Conservation (phyloP, 1,140 invertebrate species). For the Agrilus planipennis region DNA sequence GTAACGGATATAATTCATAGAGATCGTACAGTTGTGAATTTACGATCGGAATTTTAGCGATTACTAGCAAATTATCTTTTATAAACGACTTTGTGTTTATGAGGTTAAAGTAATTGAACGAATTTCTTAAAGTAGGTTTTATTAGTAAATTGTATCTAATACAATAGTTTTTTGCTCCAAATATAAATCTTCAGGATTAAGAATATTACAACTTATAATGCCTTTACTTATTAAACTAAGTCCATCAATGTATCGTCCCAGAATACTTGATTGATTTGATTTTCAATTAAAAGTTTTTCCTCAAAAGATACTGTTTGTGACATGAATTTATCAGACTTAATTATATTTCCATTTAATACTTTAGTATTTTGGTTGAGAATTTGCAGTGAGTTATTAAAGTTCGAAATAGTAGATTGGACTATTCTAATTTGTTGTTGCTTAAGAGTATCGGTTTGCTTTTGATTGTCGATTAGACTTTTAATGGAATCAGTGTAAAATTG, state of each 20-base stretch:
- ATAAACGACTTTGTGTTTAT: not conserved
- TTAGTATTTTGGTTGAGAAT: not conserved
- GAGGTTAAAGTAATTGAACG: not conserved
- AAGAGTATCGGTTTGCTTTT: constrained; percentile 15
- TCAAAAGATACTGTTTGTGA: constrained; percentile 4
- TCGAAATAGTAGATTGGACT: constrained; percentile 13
- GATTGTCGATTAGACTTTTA: constrained; percentile 11
- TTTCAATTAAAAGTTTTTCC: constrained; percentile 9
- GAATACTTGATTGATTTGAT: constrained; percentile 5
- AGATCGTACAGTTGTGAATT: not conserved
- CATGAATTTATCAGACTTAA: constrained; percentile 7
- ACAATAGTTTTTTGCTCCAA: not conserved
- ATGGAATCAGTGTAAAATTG: constrained; percentile 15
- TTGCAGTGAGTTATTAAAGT: constrained; percentile 10
- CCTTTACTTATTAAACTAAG: not conserved
- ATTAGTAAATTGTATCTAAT: not conserved
- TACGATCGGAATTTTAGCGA: not conserved
- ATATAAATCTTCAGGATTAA: constrained; percentile 1
- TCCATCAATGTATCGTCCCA: not conserved
- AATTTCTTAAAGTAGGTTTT: constrained; percentile 1
- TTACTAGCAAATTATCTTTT: not conserved
- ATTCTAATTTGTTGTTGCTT: constrained; percentile 16
- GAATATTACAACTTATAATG: not conserved
- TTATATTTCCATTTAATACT: constrained; percentile 1
- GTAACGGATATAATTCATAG: constrained; percentile 1